Evolutionary conservation across 2,113 vertebrate species (phyloP).

Genomic region (Dipodomys ordii): DNA sequence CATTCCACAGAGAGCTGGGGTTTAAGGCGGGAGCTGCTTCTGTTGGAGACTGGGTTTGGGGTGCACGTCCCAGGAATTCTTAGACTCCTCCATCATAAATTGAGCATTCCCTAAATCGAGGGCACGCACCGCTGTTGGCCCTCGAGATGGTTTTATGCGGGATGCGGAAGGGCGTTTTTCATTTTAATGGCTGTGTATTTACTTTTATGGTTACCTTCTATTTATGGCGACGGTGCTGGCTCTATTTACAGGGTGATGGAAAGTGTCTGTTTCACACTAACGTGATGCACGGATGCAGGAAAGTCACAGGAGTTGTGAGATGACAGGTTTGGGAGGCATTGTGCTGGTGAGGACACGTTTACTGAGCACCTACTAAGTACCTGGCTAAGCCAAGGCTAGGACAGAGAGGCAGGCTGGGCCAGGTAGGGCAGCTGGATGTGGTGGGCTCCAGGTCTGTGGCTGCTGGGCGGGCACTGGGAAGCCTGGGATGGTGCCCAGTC

Average conservation of each 20-base stretch:
- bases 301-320: background rate
- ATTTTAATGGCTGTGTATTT: constrained; percentile 26
- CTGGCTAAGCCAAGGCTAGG: accelerated
- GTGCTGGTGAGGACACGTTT: accelerated
- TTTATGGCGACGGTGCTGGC: background rate
- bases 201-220: constrained; percentile 44
- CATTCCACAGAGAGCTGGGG: accelerated
- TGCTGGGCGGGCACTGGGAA: accelerated
- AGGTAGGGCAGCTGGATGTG: background rate
- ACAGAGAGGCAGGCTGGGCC: background rate
- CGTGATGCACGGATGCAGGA: accelerated
- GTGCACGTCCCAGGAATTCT: background rate
- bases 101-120: background rate
- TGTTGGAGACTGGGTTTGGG: accelerated
- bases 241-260: background rate
- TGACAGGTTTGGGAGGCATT: accelerated
- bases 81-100: accelerated
- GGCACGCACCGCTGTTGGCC: background rate
- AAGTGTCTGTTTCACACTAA: background rate
- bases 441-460: accelerated
- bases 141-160: background rate
- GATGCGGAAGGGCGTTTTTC: background rate
- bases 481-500: accelerated
- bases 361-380: background rate
- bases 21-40: background rate